Evolutionary conservation across 2,113 vertebrate species (phyloP), one percentile per base, ranked within the genome.

Genomic region (Myrmecobius fasciatus): DNA sequence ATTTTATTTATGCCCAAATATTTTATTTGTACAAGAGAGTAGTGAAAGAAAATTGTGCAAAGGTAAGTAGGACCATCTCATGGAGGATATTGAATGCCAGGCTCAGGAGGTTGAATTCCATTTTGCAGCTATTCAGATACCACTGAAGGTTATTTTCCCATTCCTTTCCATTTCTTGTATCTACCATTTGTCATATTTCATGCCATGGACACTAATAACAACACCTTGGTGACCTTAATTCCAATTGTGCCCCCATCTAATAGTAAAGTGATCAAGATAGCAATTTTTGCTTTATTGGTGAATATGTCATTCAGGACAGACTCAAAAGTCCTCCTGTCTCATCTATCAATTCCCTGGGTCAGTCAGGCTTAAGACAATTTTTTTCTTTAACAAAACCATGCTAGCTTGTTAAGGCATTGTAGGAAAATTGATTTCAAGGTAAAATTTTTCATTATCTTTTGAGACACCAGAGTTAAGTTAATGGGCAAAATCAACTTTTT

Each of bases 391-490:
- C 67, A 83, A 83, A 83, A 83, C 6, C 67, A 43, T 43, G 17
- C 36, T 24, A 7, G 67, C 67, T 83, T 83, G n/a, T 83, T 83
- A 83, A 83, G 20, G 20, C 36, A 83, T 83, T 83, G 67, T 83
- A 43, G 67, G 67, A 83, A 83, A 83, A 83, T 24, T 91, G 43
- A 91, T 95, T 94, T 95, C 90, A 96, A 95, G 53, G n/a, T 67
- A 96, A 93, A 75, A 36, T 31, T 52, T 95, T 91, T 51, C 91
- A 89, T 83, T 95, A 92, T 26, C 60, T 93, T 92, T 26, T 46
- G 43, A 95, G 75, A 92, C 83, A 92, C 43, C 93, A 54, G 53
- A 96, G 95, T 56, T 95, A 96, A 93, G 91, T 94, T 92, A 10
- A 20, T 52, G 52, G 17, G 31, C 49, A 52, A 56, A 43, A 36